Percentiles rank a stretch among this genome's conserved stretches.
phyloP scores from a whole-genome alignment of 2,888 invertebrate genomes.

The Scaptodrosophila latifasciaeformis region DNA sequence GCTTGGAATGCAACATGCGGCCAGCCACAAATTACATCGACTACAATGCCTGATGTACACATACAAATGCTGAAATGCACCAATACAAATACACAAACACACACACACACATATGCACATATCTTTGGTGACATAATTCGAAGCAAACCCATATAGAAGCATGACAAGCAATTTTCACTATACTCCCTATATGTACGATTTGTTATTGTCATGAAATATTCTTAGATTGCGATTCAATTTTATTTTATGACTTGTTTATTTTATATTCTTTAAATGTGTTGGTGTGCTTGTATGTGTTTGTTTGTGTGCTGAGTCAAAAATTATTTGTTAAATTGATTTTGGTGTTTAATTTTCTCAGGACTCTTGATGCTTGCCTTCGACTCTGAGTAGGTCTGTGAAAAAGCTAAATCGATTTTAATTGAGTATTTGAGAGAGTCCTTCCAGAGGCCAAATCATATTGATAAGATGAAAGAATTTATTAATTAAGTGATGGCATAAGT shows the following conservation, averaged over 20 bases:
- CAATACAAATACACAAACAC: conserved; percentile 25
- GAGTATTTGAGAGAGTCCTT: no score
- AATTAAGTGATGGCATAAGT: no score
- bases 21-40: conserved; percentile 62
- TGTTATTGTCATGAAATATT: conserved; percentile 32
- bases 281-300: conserved; percentile 2
- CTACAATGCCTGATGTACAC: conserved; percentile 9
- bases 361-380: no score
- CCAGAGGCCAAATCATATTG: no score
- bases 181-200: conserved; percentile 35
- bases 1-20: conserved; percentile 66
- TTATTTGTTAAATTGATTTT: no score
- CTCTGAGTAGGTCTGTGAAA: no score
- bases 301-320: not conserved
- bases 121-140: not conserved
- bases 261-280: conserved; percentile 21
- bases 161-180: conserved; percentile 1
- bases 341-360: no score
- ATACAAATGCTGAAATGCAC: conserved; percentile 38
- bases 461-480: no score
- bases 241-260: conserved; percentile 54
- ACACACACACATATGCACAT: not conserved
- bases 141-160: not conserved
- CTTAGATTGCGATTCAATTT: conserved; percentile 44
- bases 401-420: no score